Percentiles rank a stretch among this genome's conserved stretches.
Conservation (phyloP, 2,113 vertebrate genomes). For the Glaucomys volans region DNA sequence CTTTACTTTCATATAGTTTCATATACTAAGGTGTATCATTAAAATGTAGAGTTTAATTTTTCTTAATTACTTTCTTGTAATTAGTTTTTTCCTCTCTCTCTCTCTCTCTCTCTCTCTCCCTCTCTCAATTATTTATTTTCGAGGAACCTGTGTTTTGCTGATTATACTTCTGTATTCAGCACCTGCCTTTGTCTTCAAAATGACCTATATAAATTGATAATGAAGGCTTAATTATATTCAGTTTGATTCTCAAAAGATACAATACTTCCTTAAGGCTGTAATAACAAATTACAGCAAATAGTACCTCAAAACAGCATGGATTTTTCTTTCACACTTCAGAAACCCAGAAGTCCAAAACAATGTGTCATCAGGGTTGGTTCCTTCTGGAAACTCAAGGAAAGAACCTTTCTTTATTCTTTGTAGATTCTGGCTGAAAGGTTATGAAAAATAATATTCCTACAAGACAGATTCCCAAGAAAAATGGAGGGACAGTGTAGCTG, state of each 20-base stretch:
- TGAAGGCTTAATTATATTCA: neutral
- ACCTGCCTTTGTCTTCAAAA: neutral
- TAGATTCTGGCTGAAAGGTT: neutral
- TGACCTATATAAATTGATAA: neutral
- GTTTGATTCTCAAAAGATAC: neutral
- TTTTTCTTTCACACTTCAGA: neutral
- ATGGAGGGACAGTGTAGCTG: too few species aligned
- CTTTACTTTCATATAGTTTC: neutral
- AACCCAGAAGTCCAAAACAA: neutral
- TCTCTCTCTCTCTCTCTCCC: neutral
- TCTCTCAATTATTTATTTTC: neutral
- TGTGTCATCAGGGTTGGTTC: too few species aligned
- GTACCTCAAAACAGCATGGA: neutral
- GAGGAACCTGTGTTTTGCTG: neutral
- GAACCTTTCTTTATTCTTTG: neutral
- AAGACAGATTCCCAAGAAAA: too few species aligned
- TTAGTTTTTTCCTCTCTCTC: neutral
- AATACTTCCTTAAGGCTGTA: neutral
- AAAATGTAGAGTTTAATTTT: neutral
- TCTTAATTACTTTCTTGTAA: neutral
- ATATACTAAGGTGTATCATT: neutral
- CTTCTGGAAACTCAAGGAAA: neutral
- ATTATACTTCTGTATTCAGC: neutral
- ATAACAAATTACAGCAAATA: neutral
- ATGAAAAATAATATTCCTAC: too few species aligned